Base-by-base conservation (phyloP, 2,113 vertebrate genomes). In the Apodemus sylvaticus region DNA sequence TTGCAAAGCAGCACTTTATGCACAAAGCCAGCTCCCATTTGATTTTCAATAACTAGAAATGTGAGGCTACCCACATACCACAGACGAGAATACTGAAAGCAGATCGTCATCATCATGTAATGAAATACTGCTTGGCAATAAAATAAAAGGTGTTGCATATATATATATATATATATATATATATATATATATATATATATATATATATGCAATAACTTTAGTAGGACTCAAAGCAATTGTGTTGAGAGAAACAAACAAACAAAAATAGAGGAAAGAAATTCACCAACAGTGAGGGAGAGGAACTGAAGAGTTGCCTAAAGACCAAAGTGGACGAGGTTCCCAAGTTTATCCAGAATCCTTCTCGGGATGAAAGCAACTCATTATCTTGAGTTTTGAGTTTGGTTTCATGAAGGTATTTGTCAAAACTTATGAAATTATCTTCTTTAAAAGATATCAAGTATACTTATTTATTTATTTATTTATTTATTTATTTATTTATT, bases 331-430 rank as follows among this genome's bases (percentile, higher is more conserved):
- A 22, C n/a, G 42, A 29, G 64, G 7, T 93, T 79, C 9, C 14
- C 3, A 60, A 34, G 13, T n/a, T 6, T 7, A 48, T 19, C 31
- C 85, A 20, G 42, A 77, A 39, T 82, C 48, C n/a, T 22, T 62
- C 81, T 86, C 64, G n/a, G 45, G 13, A 71, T 82, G 58, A 17
- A 53, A 71, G 34, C 60, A 24, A 60, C 48, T 66, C 29, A 82
- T 66, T 83, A 34, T 92, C 8, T 85, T 91, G n/a, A 60, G 58
- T 94, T 81, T n/a, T 79, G 14, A n/a, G 81, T 64, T 76, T 95
- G 22, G 8, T 91, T 74, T 91, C 36, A 55, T 53, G 34, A n/a
- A 39, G 39, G 13, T 78, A 31, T 77, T 51, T 91, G 2, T 70
- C 45, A 94, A 81, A 90, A 60, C 24, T 77, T 74, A 60, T 2